These are phyloP conservation scores for Peromyscus californicus DNA, from an alignment of 2,113 vertebrate species.

Conservation along the genomic window DNA sequence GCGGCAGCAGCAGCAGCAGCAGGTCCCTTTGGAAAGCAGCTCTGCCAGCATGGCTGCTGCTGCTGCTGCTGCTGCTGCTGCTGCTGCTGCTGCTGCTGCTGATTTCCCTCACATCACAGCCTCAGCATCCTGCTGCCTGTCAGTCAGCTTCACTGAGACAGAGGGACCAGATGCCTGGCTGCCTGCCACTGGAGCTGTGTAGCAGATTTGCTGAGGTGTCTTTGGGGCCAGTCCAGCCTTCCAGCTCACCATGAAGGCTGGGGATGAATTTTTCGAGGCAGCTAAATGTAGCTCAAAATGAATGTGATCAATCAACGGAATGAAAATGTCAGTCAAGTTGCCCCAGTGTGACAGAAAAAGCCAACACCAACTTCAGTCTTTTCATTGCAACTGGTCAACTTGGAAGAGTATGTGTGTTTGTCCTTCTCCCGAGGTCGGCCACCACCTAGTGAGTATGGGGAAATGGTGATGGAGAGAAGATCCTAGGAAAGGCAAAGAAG, in stretches of 20 bases:
- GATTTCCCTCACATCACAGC: slow-evolving; percentile 62
- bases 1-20: background rate
- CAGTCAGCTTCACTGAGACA: slow-evolving; percentile 59
- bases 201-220: slow-evolving; percentile 80
- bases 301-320: slow-evolving; percentile 52
- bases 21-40: background rate
- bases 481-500: slow-evolving; percentile 25
- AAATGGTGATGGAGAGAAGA: background rate
- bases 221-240: slow-evolving; percentile 74
- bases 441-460: background rate
- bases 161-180: slow-evolving; percentile 73
- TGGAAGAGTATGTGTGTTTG: background rate
- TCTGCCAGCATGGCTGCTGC: background rate
- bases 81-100: background rate
- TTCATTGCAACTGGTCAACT: background rate
- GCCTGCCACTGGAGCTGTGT: slow-evolving; percentile 65
- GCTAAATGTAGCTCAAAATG: slow-evolving; percentile 63
- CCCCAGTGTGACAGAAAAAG: background rate
- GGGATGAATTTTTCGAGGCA: slow-evolving; percentile 54
- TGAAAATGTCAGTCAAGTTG: slow-evolving; percentile 62
- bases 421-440: slow-evolving; percentile 10
- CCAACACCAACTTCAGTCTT: background rate
- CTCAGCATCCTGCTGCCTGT: slow-evolving; percentile 69
- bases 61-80: slow-evolving; percentile 12
- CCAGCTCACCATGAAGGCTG: slow-evolving; percentile 53